Base-by-base conservation (phyloP, 1,140 invertebrate species). In the Scaptomyza pallida region DNA sequence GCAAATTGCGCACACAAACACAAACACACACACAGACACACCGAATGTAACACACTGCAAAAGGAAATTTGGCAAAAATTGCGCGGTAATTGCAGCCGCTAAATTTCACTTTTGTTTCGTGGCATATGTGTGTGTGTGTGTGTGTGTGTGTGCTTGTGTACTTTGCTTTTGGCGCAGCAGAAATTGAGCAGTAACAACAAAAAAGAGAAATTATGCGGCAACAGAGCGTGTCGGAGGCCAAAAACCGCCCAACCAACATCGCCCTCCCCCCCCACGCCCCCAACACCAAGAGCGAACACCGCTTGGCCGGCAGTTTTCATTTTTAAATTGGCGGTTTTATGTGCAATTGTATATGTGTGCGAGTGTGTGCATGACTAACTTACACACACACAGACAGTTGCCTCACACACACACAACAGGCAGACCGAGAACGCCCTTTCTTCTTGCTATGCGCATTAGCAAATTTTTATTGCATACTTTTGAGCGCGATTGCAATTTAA, bases 271-370 rank as follows among this genome's bases (percentile, higher is more conserved):
- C 13, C 21, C 26, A 17, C 60, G 21, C 30, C 3, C 8, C 23
- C 5, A 5, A 9, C 12, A 37, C 16, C 8, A 21, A 37, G 56
- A 60, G 62, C 65, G 56, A 60, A 57, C 65, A 61, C 37, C 64
- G 60, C 71, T 62, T 65, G 78, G 70, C 59, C 68, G 67, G 82
- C 82, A 82, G 82, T 88, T 88, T 88, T 90, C 86, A 89, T 88
- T 89, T 89, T 88, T 77, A 88, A 88, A 89, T 89, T 89, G 78
- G 88, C 88, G 88, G 88, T 89, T 89, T 88, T 88, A 90, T 90
- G 78, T 89, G 81, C 78, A 70, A 72, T 78, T 85, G 74, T 72
- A 37, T 37, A 30, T 13, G 54, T 21, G 64, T 40, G 54, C 35
- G 35, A 45, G 57, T 57, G 51, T 63, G 64, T 57, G 33, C 76